Conservation (phyloP, 2,797 vertebrate species). For the Ficedula albicollis region DNA sequence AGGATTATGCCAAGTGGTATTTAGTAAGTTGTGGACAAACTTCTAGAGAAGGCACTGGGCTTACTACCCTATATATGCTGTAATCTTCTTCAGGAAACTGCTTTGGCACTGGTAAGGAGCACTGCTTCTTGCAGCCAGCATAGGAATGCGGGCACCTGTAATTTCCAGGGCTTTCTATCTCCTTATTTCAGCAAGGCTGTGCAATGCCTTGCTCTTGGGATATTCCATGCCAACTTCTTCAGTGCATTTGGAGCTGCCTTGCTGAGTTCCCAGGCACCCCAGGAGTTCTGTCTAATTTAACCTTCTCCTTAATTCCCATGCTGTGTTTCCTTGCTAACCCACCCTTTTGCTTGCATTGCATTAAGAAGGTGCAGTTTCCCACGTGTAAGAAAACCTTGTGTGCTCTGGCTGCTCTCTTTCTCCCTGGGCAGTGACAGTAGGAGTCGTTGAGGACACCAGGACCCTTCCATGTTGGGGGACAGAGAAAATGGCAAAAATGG, state of each 20-base stretch:
- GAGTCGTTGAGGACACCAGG: not conserved
- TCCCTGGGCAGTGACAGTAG: not conserved
- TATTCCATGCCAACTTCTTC: not conserved
- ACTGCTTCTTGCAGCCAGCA: not conserved
- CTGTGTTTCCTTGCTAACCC: not conserved
- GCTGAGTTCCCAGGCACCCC: not conserved
- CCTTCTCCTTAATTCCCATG: not conserved
- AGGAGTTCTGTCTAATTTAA: not conserved
- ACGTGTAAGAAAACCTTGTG: not conserved
- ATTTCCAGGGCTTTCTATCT: not conserved
- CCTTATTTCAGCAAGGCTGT: not conserved
- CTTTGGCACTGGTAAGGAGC: not conserved
- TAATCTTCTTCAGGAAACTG: not conserved
- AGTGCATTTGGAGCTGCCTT: not conserved
- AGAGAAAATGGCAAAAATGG: not conserved
- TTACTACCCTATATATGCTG: not conserved
- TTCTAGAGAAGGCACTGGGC: not conserved
- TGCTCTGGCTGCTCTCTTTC: not conserved
- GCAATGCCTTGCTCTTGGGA: not conserved
- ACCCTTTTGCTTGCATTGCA: not conserved
- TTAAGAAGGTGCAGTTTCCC: not conserved
- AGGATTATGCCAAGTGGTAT: not conserved
- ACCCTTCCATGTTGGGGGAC: accelerated
- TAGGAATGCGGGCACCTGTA: not conserved
- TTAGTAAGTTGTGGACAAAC: not conserved